Evolutionary conservation across 1,140 invertebrate genomes (phyloP), one percentile per base, ranked within the genome.

Genomic region (Augochlora pura): DNA sequence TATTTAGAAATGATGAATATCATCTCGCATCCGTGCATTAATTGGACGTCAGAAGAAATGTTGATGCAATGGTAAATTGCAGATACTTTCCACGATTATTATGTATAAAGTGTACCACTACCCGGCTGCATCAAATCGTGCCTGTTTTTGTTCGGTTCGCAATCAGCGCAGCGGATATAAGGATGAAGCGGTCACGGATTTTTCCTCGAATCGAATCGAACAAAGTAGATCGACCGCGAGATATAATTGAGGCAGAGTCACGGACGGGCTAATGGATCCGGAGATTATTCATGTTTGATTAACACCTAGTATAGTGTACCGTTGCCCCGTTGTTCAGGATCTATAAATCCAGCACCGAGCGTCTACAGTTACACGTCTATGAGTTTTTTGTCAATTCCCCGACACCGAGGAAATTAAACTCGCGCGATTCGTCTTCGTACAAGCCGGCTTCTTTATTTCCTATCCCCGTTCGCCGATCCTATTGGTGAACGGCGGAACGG

Each of bases 371-470:
- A 85, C 79, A 85, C 68, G 78, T 76, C 64, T 63, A 62, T 71
- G 14, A n/a, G 27, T 70, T 80, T 60, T 81, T 86, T 74, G 82
- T 77, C 85, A 71, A 86, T 86, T 77, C 60, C 39, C 63, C 54
- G 70, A 63, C 76, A 70, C 75, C 77, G 62, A 46, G 67, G 74
- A 85, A 86, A 86, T 86, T 80, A 86, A 57, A 85, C 74, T 64
- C 62, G 80, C 60, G 80, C 78, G 57, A 73, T 81, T 83, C 74
- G 72, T 82, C 64, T 72, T 77, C 72, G 65, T 81, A 60, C 32
- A 32, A 42, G 52, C 52, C 68, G 59, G 39, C 59, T 68, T 66
- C 71, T 82, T 86, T 83, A 77, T 71, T 73, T 68, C 73, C 65
- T 77, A 63, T 32, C 14, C 21, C 80, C 73, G 66, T 77, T 72